phyloP scores from a whole-genome alignment of 2,797 vertebrate genomes.

The Thaleichthys pacificus region DNA sequence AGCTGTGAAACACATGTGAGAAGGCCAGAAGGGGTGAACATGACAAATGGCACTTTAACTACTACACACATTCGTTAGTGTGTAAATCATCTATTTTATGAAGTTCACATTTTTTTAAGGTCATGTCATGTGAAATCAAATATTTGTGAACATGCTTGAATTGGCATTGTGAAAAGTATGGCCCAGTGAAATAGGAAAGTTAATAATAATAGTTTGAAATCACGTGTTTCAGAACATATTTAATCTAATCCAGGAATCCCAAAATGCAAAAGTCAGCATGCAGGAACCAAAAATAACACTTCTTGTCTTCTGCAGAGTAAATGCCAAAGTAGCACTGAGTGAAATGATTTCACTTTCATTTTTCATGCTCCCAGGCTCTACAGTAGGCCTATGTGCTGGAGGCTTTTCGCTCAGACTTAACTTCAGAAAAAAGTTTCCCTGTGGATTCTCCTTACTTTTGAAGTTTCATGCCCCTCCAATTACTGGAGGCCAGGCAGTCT shows the following conservation, averaged over 20 bases:
- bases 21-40: slow-evolving; percentile 15
- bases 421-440: slow-evolving; percentile 67
- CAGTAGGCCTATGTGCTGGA: too few species aligned
- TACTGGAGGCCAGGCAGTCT: slow-evolving; percentile 70
- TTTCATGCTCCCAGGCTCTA: not conserved
- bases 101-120: slow-evolving; percentile 23
- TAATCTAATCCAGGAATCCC: not conserved
- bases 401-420: slow-evolving; percentile 53
- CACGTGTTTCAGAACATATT: not conserved
- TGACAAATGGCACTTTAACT: slow-evolving; percentile 26
- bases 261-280: not conserved
- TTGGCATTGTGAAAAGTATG: slow-evolving; percentile 42
- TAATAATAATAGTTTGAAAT: slow-evolving; percentile 2
- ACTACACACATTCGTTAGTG: slow-evolving; percentile 17
- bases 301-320: not conserved
- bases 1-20: slow-evolving; percentile 30
- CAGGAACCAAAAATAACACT: not conserved
- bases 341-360: not conserved
- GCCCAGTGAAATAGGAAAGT: not conserved
- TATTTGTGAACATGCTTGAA: slow-evolving; percentile 50
- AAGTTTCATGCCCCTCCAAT: slow-evolving; percentile 77
- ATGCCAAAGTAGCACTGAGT: not conserved
- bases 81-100: slow-evolving; percentile 32
- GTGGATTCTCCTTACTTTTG: slow-evolving; percentile 55
- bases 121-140: slow-evolving; percentile 56